Base-by-base conservation (phyloP, 1,140 invertebrate species). In the Panagrolaimus sp. region DNA sequence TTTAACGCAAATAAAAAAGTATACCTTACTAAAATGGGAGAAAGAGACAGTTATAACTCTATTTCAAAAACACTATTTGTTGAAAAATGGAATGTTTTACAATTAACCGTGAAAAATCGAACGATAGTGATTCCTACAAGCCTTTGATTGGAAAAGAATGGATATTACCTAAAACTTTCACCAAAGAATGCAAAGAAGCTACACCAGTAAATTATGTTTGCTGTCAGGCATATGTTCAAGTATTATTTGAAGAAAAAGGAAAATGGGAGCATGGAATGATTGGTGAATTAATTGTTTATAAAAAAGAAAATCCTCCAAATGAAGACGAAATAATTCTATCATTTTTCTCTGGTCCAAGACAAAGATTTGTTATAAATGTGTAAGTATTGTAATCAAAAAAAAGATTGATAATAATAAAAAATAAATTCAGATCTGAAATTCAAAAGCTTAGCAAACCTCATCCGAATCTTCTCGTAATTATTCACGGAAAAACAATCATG, bases 301-400 rank as follows among this genome's bases (percentile, higher is more conserved):
- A 21, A 28, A 58, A 21, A 12, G 28, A 24, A 4, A 58, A 58
- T 21, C 21, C 21, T 12, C 8, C 17, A n/a, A 28, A 58, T 58
- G 21, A 21, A 12, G 52, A 58, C 14, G 52, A 58, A 58, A 26
- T 58, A n/a, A 12, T 26, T 17, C 52, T 58, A 24, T 58, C 52
- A n/a, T 58, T 58, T 26, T 58, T 58, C 17, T 58, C 52, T n/a
- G 52, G 52, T 21, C 52, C 52, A 28, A 14, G 52, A 58, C 52
- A 58, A 6, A n/a, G 52, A 26, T 58, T 58, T 24, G 8, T 58
- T 2, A 58, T 58, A n/a, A 58, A 58, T 26, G 52, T 58, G 52
- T 58, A 58, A 58, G 52, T 58, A 21, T 8, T 4, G 8, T 15
- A 0, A 58, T 21, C 1, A 1, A 52, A 9, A 52, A 14, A 26